Evolutionary conservation across 2,797 vertebrate species (phyloP).

Genomic region (Xenentodon cancila): DNA sequence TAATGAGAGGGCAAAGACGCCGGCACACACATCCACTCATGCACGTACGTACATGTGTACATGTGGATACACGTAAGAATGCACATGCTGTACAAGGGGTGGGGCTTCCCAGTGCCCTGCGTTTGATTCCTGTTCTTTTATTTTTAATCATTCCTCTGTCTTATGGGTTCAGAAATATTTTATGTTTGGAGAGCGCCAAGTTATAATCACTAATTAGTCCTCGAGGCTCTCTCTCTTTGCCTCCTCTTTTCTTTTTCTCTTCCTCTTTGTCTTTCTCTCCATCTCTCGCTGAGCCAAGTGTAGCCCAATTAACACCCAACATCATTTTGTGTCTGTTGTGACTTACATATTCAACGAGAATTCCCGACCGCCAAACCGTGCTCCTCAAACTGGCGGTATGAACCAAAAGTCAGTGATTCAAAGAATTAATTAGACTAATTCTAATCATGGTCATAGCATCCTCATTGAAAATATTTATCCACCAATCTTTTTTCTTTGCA

Average conservation of each 20-base stretch:
- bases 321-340: conserved; percentile 66
- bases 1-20: conserved; percentile 71
- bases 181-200: conserved; percentile 77
- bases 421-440: conserved; percentile 50
- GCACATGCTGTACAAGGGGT: conserved; percentile 54
- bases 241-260: conserved; percentile 48
- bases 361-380: conserved; percentile 37
- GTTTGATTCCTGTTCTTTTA: conserved; percentile 77
- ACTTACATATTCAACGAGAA: conserved; percentile 57
- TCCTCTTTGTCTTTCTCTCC: conserved; percentile 61
- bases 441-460: conserved; percentile 53
- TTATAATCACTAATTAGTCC: conserved; percentile 81
- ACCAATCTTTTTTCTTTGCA: conserved; percentile 20
- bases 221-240: conserved; percentile 70
- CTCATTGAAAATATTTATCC: conserved; percentile 51
- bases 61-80: conserved; percentile 21
- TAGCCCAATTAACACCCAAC: conserved; percentile 72
- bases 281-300: conserved; percentile 63
- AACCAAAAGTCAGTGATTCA: conserved; percentile 45
- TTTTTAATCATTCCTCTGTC: conserved; percentile 78
- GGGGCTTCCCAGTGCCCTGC: conserved; percentile 62
- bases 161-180: conserved; percentile 79
- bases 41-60: conserved; percentile 22
- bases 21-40: conserved; percentile 24
- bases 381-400: conserved; percentile 28